phyloP scores from a whole-genome alignment of 2,113 vertebrate genomes.

The Psephotus haematonotus region DNA sequence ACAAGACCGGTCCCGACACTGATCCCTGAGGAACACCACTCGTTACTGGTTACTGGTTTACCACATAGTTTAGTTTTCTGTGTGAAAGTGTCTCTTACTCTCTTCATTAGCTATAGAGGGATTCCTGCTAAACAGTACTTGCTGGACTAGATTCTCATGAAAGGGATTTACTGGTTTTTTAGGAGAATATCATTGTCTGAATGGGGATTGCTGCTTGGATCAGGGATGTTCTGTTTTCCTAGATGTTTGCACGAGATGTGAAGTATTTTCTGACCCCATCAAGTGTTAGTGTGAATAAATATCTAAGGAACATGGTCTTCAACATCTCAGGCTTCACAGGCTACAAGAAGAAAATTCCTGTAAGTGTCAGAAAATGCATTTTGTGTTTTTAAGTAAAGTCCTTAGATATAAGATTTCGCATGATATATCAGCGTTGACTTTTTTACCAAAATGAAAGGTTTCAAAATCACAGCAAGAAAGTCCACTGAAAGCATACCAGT shows the following conservation, averaged over 20 bases:
- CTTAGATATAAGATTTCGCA: background rate
- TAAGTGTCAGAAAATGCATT: background rate
- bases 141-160: background rate
- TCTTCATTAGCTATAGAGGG: background rate
- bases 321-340: background rate
- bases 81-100: background rate
- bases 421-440: background rate
- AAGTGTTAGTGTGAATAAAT: background rate
- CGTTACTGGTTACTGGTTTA: too few species aligned
- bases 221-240: background rate
- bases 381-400: background rate
- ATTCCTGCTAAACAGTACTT: background rate
- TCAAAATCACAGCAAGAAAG: background rate
- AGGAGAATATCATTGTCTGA: background rate
- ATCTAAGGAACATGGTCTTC: background rate
- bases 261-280: background rate
- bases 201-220: background rate
- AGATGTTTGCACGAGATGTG: background rate
- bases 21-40: too few species aligned
- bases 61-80: background rate
- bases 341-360: background rate
- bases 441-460: background rate
- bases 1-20: too few species aligned
- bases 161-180: rapidly evolving
- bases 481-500: background rate